A percentile compares a stretch with the other conserved stretches of the same genome.
phyloP scores from a whole-genome alignment of 1,140 invertebrate genomes.

The Caerostris extrusa region DNA sequence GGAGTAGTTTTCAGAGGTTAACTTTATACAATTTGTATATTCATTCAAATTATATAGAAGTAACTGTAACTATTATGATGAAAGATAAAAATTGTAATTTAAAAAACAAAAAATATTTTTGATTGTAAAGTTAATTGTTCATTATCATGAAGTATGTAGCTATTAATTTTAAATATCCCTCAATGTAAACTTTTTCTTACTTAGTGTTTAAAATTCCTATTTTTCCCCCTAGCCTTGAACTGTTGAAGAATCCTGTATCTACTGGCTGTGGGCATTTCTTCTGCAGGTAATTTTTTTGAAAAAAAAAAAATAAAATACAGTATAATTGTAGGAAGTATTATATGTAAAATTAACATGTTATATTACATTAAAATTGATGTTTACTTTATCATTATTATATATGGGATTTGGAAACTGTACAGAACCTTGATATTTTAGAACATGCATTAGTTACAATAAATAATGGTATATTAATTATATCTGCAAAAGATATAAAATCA shows the following conservation, averaged over 20 bases:
- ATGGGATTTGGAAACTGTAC: neutral
- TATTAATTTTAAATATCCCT: neutral
- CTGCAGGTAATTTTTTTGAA: conserved; percentile 47
- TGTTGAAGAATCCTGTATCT: conserved; percentile 50
- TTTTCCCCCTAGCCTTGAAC: conserved; percentile 20
- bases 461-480: neutral
- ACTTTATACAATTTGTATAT: too few species aligned
- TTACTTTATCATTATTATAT: neutral
- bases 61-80: too few species aligned
- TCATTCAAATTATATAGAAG: too few species aligned
- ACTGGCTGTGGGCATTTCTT: conserved; percentile 58
- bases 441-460: neutral
- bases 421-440: neutral
- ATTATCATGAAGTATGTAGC: too few species aligned
- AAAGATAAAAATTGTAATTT: too few species aligned
- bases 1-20: too few species aligned
- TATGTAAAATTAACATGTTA: neutral
- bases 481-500: neutral
- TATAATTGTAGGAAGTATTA: conserved; percentile 22
- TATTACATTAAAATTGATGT: neutral
- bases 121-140: too few species aligned
- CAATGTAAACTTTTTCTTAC: neutral
- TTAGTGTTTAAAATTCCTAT: neutral
- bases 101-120: too few species aligned
- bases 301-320: too few species aligned